Evolutionary conservation across 2,888 invertebrate species (phyloP), one percentile per base, ranked within the genome.

Genomic region (Zonitis immaculata): DNA sequence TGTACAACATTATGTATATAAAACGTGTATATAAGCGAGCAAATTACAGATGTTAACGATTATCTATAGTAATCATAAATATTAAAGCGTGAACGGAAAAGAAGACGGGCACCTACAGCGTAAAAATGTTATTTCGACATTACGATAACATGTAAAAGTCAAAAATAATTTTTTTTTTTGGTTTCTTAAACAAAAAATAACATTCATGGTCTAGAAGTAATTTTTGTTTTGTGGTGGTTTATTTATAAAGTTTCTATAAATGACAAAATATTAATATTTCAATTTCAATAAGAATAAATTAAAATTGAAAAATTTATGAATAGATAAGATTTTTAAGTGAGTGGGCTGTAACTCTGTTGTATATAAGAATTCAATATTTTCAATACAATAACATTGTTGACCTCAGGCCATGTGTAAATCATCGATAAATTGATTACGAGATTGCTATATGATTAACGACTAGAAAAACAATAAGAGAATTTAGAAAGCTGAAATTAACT

Each of bases 31-130:
- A 18, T 6, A 35, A 18, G 18, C 47, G 25, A 49, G 59, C 62
- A 66, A 64, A 66, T 66, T 66, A 66, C 64, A 64, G 63, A 66
- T 65, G 62, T 63, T 66, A 59, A 59, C 65, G 65, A 64, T 66
- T 64, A 62, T 63, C 62, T 59, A 57, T 50, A 56, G 59, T 62
- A n/a, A n/a, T 64, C 62, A 56, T 66, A 66, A 66, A 66, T 66
- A 64, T 58, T 32, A 14, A 57, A 61, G 60, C 62, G 59, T 56
- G 65, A 63, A 62, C 57, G 60, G 58, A 52, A 47, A 59, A 61
- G 64, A 64, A 61, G 63, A 64, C 62, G 35, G 58, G 63, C 63
- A 63, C 63, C 64, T 62, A 61, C 65, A 62, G 64, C 62, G 62
- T 58, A 62, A 63, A 62, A 62, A 63, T 62, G 62, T 62, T 58